Conservation (phyloP, 1,140 invertebrate genomes). For the Hypsibius dujardini region DNA sequence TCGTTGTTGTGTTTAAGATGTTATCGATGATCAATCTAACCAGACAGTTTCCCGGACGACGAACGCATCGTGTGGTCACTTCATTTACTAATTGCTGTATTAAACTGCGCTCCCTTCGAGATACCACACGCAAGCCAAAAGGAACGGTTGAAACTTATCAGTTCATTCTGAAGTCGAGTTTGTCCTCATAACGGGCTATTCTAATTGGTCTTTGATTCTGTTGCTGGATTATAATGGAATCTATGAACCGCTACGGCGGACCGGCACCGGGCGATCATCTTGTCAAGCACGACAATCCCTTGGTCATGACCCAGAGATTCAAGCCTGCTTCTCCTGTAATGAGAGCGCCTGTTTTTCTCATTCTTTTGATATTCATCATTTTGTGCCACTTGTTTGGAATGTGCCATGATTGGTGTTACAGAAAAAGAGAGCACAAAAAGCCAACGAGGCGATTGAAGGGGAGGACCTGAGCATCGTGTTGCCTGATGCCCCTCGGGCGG, state of each 20-base stretch:
- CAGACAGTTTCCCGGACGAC: too few relatives aligned
- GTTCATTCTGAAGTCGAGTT: too few relatives aligned
- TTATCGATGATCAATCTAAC: too few relatives aligned
- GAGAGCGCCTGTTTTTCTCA: neutral
- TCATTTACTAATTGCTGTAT: too few relatives aligned
- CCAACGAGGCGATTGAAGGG: neutral
- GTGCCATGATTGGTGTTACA: neutral
- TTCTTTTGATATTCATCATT: neutral
- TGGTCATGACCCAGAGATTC: neutral
- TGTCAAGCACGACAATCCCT: neutral
- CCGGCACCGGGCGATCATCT: neutral
- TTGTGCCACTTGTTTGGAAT: neutral
- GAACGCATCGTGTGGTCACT: too few relatives aligned
- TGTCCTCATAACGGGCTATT: too few relatives aligned
- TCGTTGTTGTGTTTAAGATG: too few relatives aligned
- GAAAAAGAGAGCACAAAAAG: neutral
- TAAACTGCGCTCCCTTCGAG: too few relatives aligned
- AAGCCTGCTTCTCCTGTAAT: neutral
- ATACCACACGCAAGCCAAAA: too few relatives aligned
- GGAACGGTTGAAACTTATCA: too few relatives aligned
- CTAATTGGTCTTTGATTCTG: too few relatives aligned
- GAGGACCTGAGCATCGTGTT: neutral
- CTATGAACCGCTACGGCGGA: neutral
- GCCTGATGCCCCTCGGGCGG: neutral
- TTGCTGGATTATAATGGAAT: constrained; percentile 8